These are phyloP conservation scores for Hippocampus kuda DNA, from an alignment of 2,797 vertebrate genomes.

Conservation along the genomic window DNA sequence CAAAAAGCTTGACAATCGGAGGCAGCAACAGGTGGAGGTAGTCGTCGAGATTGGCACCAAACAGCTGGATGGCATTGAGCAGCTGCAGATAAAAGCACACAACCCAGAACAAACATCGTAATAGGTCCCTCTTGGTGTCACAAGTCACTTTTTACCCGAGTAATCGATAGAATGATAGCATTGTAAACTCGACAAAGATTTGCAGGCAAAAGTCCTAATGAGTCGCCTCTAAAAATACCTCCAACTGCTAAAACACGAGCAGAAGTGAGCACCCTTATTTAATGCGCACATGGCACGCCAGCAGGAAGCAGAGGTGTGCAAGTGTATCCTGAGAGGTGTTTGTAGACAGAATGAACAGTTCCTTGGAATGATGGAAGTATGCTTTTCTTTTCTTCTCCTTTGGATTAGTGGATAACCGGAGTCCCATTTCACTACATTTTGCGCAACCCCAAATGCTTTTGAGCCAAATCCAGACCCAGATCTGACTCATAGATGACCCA, in stretches of 20 bases:
- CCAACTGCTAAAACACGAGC: slow-evolving; percentile 8
- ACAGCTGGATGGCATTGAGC: slow-evolving; percentile 91
- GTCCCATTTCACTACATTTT: slow-evolving; percentile 22
- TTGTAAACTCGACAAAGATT: too few species aligned
- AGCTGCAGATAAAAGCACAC: slow-evolving; percentile 63
- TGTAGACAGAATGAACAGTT: slow-evolving; percentile 23
- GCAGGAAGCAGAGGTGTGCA: slow-evolving; percentile 50
- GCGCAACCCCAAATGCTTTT: slow-evolving; percentile 24
- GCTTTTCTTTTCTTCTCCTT: slow-evolving; percentile 56
- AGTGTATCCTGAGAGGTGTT: slow-evolving; percentile 6
- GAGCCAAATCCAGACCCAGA: slow-evolving; percentile 25
- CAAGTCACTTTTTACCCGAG: not conserved
- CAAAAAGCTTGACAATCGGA: slow-evolving; percentile 95
- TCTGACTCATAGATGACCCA: slow-evolving; percentile 35
- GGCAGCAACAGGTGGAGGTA: slow-evolving; percentile 93
- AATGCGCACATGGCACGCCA: slow-evolving; percentile 50
- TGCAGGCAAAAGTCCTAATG: too few species aligned
- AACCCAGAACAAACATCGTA: slow-evolving; percentile 17
- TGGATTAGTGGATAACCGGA: slow-evolving; percentile 40
- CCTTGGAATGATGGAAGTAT: slow-evolving; percentile 51
- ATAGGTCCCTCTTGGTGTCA: slow-evolving; percentile 15
- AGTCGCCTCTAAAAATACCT: not conserved
- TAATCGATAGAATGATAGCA: not conserved
- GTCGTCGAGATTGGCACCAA: slow-evolving; percentile 96
- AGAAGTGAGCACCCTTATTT: slow-evolving; percentile 19